These are phyloP conservation scores for Porites australiensis DNA, from an alignment of 64 coral and sea anemone genomes.

Conservation along the genomic window DNA sequence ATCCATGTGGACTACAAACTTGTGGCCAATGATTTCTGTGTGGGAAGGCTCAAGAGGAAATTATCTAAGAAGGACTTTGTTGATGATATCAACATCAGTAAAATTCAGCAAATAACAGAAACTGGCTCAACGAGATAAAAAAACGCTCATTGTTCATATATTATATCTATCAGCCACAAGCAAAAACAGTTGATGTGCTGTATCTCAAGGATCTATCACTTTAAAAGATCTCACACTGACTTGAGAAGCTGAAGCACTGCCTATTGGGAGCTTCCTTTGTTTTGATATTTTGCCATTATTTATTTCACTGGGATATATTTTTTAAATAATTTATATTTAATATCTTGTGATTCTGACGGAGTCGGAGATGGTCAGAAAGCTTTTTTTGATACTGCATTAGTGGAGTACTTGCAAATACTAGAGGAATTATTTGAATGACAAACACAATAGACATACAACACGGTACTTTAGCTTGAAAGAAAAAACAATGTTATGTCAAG, in stretches of 20 bases:
- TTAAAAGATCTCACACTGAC: constrained; percentile 70
- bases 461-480: neutral
- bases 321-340: constrained; percentile 28
- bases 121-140: too few relatives aligned
- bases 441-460: constrained; percentile 12
- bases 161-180: too few relatives aligned
- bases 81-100: too few relatives aligned
- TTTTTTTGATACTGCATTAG: neutral
- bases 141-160: neutral
- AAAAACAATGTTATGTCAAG: too few relatives aligned
- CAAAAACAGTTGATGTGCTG: constrained; percentile 22
- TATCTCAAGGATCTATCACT: constrained; percentile 51
- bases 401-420: constrained; percentile 24
- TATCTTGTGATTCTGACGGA: constrained; percentile 65
- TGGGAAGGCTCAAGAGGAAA: too few relatives aligned
- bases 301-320: constrained; percentile 56
- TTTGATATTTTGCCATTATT: constrained; percentile 34
- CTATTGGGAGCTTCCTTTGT: constrained; percentile 3
- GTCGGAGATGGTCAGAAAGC: constrained; percentile 22
- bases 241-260: constrained; percentile 22
- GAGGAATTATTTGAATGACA: constrained; percentile 28
- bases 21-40: too few relatives aligned
- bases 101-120: too few relatives aligned
- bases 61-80: too few relatives aligned
- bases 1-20: too few relatives aligned